phyloP scores from a whole-genome alignment of 1,140 invertebrate species.

The Yoshiicerus persimilis region DNA sequence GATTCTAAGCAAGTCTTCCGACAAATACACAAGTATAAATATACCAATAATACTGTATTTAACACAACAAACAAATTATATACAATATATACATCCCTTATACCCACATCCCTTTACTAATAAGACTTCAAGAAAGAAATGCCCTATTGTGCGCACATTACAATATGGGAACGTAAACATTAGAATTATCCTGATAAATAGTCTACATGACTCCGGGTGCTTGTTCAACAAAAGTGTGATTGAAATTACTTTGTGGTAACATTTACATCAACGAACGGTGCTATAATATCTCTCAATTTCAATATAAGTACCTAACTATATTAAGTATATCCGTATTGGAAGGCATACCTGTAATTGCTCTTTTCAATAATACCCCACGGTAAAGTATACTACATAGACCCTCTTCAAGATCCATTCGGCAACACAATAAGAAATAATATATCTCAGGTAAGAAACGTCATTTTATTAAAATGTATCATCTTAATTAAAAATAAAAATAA shows the following conservation, averaged over 20 bases:
- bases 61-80: not conserved
- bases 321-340: not conserved
- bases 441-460: not conserved
- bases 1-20: slow-evolving; percentile 15
- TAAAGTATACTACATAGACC: not conserved
- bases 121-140: not conserved
- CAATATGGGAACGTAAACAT: not conserved
- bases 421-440: too few species aligned
- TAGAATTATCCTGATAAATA: not conserved
- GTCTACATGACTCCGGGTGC: not conserved
- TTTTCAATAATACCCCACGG: not conserved
- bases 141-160: not conserved
- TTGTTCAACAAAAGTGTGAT: not conserved
- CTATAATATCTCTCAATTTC: not conserved
- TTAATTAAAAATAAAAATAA: too few species aligned
- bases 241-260: not conserved
- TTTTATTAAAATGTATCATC: too few species aligned
- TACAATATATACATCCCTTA: not conserved
- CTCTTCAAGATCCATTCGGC: not conserved
- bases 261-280: not conserved
- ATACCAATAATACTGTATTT: not conserved
- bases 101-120: not conserved
- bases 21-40: slow-evolving; percentile 7
- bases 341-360: not conserved
- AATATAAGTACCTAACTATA: not conserved